Base-by-base conservation (phyloP, 1,140 invertebrate species). In the Batillaria attramentaria region DNA sequence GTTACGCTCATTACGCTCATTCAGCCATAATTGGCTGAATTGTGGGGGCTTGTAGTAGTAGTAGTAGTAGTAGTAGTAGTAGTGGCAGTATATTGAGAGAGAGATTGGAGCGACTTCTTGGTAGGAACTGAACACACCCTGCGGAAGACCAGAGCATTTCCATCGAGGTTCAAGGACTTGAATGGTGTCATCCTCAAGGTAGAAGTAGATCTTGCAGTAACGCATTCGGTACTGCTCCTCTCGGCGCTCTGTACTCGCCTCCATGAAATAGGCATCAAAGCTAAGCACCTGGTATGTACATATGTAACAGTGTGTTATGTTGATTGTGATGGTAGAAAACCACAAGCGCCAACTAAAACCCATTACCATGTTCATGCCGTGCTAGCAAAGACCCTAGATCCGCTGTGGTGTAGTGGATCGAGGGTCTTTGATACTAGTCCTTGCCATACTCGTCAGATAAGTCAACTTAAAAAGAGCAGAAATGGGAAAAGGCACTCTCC, bases 141-240 rank as follows among this genome's bases (percentile, higher is more conserved):
- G 91, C 54, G 88, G 85, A 50, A 91, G 78, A 18, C 90, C 90
- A 82, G 85, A 82, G 80, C 91, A 91, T 76, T 90, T 91, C 42
- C 86, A 78, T 81, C 90, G 87, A 50, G 89, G 88, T 77, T 91
- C 91, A 66, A 91, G 84, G 16, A 92, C 90, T 80, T 91, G 90
- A 72, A 91, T 89, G 20, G 90, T 89, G 79, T 91, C 91, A 86
- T 92, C 91, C 82, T 91, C 90, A 8, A 91, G 80, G 73, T 91
- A 92, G 78, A 91, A 92, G 79, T 91, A 91, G 72, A 92, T 86
- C 83, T 90, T 90, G 77, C 87, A 89, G 28, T 89, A 83, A 70
- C 89, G 79, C 20, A 92, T 84, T 78, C 91, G 77, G 77, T 85
- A 92, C 74, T 90, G 89, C 81, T 91, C 91, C 60, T 89, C 89